These are phyloP conservation scores for Scaptomyza pallida DNA, from an alignment of 1,140 invertebrate species.

Conservation along the genomic window DNA sequence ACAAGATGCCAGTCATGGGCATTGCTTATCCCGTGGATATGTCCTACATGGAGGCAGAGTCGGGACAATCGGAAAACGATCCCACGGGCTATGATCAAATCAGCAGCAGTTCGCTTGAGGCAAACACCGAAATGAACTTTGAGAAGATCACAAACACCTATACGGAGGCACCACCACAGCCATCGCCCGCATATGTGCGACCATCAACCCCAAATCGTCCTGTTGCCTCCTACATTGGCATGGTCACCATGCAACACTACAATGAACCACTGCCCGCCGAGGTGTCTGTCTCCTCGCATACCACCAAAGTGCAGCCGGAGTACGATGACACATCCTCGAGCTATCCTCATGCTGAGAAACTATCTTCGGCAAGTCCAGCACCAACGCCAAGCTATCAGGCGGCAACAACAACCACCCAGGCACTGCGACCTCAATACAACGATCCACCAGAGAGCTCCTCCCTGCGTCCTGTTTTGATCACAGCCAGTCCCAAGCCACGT, in stretches of 20 bases:
- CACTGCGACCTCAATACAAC: slow-evolving; percentile 59
- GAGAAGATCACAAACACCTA: slow-evolving; percentile 59
- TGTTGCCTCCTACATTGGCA: slow-evolving; percentile 73
- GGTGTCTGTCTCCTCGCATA: slow-evolving; percentile 76
- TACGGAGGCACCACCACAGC: slow-evolving; percentile 52
- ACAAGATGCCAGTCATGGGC: slow-evolving; percentile 78
- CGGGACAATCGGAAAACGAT: slow-evolving; percentile 24
- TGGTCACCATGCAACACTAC: slow-evolving; percentile 77
- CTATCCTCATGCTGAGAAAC: slow-evolving; percentile 49
- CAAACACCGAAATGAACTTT: slow-evolving; percentile 56
- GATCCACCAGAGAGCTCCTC: slow-evolving; percentile 36
- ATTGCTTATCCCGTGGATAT: slow-evolving; percentile 79
- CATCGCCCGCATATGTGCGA: slow-evolving; percentile 52
- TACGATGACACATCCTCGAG: slow-evolving; percentile 40
- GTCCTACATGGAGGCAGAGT: slow-evolving; percentile 74
- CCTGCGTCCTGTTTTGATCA: slow-evolving; percentile 57
- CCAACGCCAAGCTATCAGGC: slow-evolving; percentile 48
- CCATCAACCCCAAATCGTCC: slow-evolving; percentile 62
- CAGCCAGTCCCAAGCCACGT: slow-evolving; percentile 61
- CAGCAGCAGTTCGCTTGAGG: slow-evolving; percentile 47
- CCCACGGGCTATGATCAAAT: slow-evolving; percentile 32
- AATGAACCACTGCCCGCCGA: slow-evolving; percentile 64
- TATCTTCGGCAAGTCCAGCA: slow-evolving; percentile 13
- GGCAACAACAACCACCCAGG: slow-evolving; percentile 28
- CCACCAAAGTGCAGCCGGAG: slow-evolving; percentile 74